A percentile compares a stretch with the other conserved stretches of the same genome.
Evolutionary conservation across 2,888 invertebrate genomes (phyloP).

Genomic region (Pterostichus niger): DNA sequence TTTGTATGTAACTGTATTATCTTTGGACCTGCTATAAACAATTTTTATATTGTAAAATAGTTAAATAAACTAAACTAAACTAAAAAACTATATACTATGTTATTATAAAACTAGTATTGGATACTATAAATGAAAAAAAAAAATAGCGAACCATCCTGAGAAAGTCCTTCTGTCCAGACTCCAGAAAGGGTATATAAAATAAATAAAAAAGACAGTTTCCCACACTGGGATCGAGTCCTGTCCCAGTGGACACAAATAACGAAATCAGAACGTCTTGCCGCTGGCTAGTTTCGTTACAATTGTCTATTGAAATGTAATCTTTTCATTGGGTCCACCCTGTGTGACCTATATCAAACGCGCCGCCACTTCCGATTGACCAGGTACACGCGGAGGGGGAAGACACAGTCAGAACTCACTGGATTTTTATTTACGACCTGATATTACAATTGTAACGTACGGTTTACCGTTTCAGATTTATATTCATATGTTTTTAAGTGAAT

Average conservation of each 20-base stretch:
- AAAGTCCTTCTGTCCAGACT: not conserved
- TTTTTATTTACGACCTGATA: slow-evolving; percentile 56
- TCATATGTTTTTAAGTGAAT: slow-evolving; percentile 49
- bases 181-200: slow-evolving; percentile 33
- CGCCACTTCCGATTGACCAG: slow-evolving; percentile 51
- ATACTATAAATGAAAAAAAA: too few relatives aligned
- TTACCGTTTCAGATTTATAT: slow-evolving; percentile 48
- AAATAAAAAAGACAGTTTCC: slow-evolving; percentile 1
- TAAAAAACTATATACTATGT: too few relatives aligned
- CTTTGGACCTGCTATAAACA: too few relatives aligned
- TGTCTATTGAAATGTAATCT: slow-evolving; percentile 67
- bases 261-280: slow-evolving; percentile 41
- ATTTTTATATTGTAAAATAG: too few relatives aligned
- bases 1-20: too few relatives aligned
- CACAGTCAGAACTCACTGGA: slow-evolving; percentile 24
- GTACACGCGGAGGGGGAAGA: slow-evolving; percentile 24
- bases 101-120: too few relatives aligned
- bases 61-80: too few relatives aligned
- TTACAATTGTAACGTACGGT: slow-evolving; percentile 51
- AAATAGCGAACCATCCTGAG: too few relatives aligned
- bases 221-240: not conserved
- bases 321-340: slow-evolving; percentile 55
- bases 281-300: slow-evolving; percentile 59
- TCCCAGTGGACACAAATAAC: slow-evolving; percentile 38
- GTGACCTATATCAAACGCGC: slow-evolving; percentile 63